phyloP scores from a whole-genome alignment of 1,140 invertebrate species.

The Trichomalopsis sarcophagae region DNA sequence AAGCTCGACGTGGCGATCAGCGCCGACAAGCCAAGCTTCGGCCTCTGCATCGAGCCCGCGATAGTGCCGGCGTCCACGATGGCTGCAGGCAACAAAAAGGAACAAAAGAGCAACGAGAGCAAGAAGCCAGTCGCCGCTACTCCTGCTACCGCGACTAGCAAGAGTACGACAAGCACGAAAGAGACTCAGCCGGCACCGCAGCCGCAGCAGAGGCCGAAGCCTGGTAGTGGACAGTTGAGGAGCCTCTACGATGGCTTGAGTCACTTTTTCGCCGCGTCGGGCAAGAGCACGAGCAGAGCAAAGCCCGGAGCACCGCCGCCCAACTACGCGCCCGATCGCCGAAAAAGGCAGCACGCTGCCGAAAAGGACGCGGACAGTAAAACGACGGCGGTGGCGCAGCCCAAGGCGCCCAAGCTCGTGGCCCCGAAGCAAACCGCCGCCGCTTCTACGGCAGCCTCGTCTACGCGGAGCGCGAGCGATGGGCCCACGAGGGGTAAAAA shows the following conservation, averaged over 20 bases:
- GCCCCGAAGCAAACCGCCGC: constrained; percentile 18
- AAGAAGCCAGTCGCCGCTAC: constrained; percentile 18
- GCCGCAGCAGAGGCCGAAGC: constrained; percentile 33
- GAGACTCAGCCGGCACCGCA: constrained; percentile 12
- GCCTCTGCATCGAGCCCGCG: constrained; percentile 52
- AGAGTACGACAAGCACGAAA: neutral
- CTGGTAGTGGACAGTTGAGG: constrained; percentile 81
- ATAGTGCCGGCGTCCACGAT: constrained; percentile 60
- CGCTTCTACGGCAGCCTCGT: constrained; percentile 18
- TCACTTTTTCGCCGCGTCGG: constrained; percentile 85
- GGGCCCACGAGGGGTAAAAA: constrained; percentile 49
- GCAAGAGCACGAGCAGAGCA: constrained; percentile 76
- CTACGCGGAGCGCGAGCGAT: neutral
- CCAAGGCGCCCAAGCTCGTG: constrained; percentile 12
- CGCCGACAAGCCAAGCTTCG: constrained; percentile 65
- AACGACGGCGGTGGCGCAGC: constrained; percentile 9
- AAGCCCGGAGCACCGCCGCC: constrained; percentile 74
- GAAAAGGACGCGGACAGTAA: constrained; percentile 2
- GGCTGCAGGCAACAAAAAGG: constrained; percentile 26
- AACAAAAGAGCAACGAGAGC: constrained; percentile 13
- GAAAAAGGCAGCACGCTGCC: constrained; percentile 63
- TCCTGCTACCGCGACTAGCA: neutral
- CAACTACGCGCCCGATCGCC: constrained; percentile 74
- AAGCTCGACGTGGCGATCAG: constrained; percentile 68
- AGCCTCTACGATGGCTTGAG: constrained; percentile 90